Base-by-base conservation (phyloP, 2,888 invertebrate species). In the Apamea crenata region DNA sequence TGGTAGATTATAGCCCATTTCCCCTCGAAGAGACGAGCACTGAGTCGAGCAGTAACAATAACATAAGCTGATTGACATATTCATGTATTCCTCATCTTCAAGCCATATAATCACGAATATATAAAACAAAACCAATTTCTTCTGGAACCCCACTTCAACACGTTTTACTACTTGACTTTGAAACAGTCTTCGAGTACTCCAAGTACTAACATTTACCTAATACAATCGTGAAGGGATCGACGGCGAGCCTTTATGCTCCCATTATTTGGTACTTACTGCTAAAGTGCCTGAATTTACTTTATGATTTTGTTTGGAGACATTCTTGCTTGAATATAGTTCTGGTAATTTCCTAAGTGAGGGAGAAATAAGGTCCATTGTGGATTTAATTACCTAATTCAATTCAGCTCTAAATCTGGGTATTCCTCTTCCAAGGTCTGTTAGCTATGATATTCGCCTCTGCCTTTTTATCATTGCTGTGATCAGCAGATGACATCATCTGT, bases 81-180 rank as follows among this genome's bases (percentile, higher is more conserved):
- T 74, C 44, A 75, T 65, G 16, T 73, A 32, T 65, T 65, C 44
- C n/a, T 61, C 14, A n/a, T 18, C 63, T 32, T 10, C n/a, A 53
- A 53, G 16, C 32, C 29, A 47, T 53, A 67, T 32, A 74, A 84
- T 61, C 36, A 74, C 14, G 50, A 59, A 78, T 36, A 71, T 36
- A 63, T 63, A 70, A 79, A 82, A 73, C 32, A 80, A 77, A 73
- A 61, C 32, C 61, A 67, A 84, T 86, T 77, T 78, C 81, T 78
- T 70, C 25, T 71, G 47, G 29, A 61, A 65, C 65, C 69, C 61
- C 65, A 76, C 87, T 88, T 63, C 61, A 76, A 79, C 89, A 88
- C 83, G 88, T 78, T 83, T 87, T 66, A 69, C 72, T 74, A 76
- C 88, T 88, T 81, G 87, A 88, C 88, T 85, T 83, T 80, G 83